Evolutionary conservation across 2,113 vertebrate species (phyloP), one percentile per base, ranked within the genome.

Genomic region (Urocitellus parryii): DNA sequence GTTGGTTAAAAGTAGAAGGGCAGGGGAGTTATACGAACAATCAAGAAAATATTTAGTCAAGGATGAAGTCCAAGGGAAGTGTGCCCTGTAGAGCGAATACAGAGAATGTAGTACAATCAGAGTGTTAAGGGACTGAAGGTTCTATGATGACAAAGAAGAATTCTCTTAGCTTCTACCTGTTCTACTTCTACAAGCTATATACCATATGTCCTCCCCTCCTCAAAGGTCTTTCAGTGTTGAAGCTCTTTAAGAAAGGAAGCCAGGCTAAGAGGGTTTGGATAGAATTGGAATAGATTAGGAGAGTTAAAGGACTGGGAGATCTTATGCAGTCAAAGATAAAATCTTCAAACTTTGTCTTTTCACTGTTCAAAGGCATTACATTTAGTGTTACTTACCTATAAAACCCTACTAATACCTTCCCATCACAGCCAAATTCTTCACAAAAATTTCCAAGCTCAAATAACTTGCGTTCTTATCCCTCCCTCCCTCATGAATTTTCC

Each of bases 61-160:
- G 39, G 17, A 48, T 76, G 18, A 94, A 73, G 65, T 73, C 85
- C 72, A 27, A 8, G 51, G 37, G n/a, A 70, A n/a, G 79, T 92
- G 29, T 74, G 27, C 76, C 9, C 11, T 34, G 34, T 29, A 53
- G 42, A 51, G 74, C 63, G 9, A 63, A 77, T 13, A 72, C 32
- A 80, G 12, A 37, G 58, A 94, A 95, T 70, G 81, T 32, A 79
- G 53, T 56, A 25, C 32, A 56, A 29, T 85, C 27, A 95, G 92
- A 89, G 39, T 95, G 81, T 91, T 92, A 90, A 88, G 83, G 76
- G 20, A 67, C 72, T 3, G 18, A 83, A 16, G 34, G 37, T 97
- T 98, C 90, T 90, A 68, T 14, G 68, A 92, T 29, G 78, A 97
- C 84, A 97, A 97, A 98, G 84, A 32, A 96, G 72, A 94, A 65